These are phyloP conservation scores for Hyppa rectilinea DNA, from an alignment of 2,888 invertebrate genomes.

Conservation along the genomic window DNA sequence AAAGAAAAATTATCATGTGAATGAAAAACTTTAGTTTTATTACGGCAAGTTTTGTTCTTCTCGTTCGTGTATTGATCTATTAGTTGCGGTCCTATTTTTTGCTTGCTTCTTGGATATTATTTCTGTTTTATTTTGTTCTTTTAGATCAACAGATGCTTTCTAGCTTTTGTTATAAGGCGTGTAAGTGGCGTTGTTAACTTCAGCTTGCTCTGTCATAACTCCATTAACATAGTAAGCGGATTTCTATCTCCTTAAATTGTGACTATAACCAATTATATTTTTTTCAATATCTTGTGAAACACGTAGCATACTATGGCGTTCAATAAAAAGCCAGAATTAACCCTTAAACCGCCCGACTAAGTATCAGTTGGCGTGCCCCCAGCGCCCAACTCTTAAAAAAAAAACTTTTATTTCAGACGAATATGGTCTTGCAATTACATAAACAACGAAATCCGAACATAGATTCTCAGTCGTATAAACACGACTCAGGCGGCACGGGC, in stretches of 20 bases:
- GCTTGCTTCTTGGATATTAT: constrained; percentile 31
- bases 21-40: constrained; percentile 60
- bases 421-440: too few species aligned
- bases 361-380: too few species aligned
- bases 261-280: not conserved
- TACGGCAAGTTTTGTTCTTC: constrained; percentile 27
- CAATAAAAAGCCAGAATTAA: too few species aligned
- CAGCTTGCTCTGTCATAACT: constrained; percentile 34
- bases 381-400: too few species aligned
- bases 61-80: constrained; percentile 53
- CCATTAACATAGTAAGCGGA: not conserved
- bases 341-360: too few species aligned
- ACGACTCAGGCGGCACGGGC: too few species aligned
- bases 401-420: too few species aligned
- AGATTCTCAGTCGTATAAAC: too few species aligned
- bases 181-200: constrained; percentile 4
- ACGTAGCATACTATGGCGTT: too few species aligned
- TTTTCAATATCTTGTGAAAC: not conserved
- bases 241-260: not conserved
- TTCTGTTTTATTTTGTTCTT: constrained; percentile 26
- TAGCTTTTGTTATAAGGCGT: constrained; percentile 9
- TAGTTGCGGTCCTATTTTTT: constrained; percentile 29
- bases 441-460: too few species aligned
- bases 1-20: constrained; percentile 54
- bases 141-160: constrained; percentile 50